These are phyloP conservation scores for Scartelaos histophorus DNA, from an alignment of 2,113 vertebrate species.

Conservation along the genomic window DNA sequence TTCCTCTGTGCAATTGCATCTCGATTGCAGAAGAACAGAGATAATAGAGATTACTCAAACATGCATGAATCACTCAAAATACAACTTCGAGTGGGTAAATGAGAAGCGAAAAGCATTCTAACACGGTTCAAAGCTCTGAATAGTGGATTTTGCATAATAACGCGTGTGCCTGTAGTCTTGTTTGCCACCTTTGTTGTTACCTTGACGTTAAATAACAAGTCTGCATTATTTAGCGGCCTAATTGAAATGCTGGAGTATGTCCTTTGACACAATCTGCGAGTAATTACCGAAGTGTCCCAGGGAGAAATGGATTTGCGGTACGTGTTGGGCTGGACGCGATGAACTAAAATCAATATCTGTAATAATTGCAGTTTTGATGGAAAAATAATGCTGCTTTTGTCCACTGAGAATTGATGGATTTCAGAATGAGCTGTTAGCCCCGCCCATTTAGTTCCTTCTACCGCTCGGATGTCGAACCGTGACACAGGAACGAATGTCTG, in stretches of 20 bases:
- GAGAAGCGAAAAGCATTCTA: no score
- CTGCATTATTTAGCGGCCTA: not conserved
- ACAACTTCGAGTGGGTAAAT: no score
- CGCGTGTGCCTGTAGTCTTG: not conserved
- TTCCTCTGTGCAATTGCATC: no score
- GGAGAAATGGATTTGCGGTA: constrained; percentile 1
- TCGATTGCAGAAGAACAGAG: no score
- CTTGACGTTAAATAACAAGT: constrained; percentile 1
- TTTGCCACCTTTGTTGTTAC: not conserved
- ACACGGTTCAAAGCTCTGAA: no score
- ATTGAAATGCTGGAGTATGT: not conserved
- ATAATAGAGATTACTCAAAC: no score
- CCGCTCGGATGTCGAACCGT: no score
- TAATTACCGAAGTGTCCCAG: constrained; percentile 3
- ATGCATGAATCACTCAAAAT: no score
- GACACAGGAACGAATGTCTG: not conserved
- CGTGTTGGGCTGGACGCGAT: not conserved
- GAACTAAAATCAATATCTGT: not conserved
- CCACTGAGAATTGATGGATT: not conserved
- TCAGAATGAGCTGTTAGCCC: not conserved
- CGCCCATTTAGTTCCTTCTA: no score
- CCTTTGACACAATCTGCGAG: not conserved
- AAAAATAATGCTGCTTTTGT: not conserved
- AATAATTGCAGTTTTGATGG: not conserved
- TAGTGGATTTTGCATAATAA: no score